These are phyloP conservation scores for Phaethon lepturus DNA, from an alignment of 2,113 vertebrate genomes.

Conservation along the genomic window DNA sequence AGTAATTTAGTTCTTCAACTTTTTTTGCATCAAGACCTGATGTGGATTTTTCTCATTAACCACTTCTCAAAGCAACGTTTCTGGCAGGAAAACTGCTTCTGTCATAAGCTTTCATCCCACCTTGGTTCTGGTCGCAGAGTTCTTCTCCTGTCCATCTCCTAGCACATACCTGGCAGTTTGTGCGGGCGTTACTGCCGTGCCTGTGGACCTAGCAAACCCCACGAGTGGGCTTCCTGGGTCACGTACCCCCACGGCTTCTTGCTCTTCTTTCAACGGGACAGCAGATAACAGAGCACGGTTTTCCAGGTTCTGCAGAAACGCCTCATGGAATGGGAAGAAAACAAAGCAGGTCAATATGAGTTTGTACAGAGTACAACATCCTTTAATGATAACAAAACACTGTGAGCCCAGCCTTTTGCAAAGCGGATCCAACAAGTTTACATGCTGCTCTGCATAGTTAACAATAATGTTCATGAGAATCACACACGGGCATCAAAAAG, in stretches of 20 bases:
- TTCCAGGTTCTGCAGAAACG: neutral
- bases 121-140: neutral
- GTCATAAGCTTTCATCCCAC: neutral
- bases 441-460: neutral
- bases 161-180: rapidly evolving
- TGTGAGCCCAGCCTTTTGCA: neutral
- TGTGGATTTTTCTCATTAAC: neutral
- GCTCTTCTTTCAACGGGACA: neutral
- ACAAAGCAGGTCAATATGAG: neutral
- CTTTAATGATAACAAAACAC: neutral
- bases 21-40: neutral
- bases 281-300: neutral
- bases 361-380: neutral
- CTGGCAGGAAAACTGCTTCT: neutral
- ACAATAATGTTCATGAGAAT: neutral
- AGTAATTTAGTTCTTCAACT: neutral
- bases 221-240: neutral
- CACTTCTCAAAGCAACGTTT: neutral
- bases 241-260: neutral
- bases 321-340: neutral
- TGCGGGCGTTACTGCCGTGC: neutral
- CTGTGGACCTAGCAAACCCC: neutral
- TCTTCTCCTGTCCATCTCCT: neutral
- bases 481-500: neutral
- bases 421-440: neutral